Conservation (phyloP, 1,140 invertebrate species). For the Drosophila kikkawai region DNA sequence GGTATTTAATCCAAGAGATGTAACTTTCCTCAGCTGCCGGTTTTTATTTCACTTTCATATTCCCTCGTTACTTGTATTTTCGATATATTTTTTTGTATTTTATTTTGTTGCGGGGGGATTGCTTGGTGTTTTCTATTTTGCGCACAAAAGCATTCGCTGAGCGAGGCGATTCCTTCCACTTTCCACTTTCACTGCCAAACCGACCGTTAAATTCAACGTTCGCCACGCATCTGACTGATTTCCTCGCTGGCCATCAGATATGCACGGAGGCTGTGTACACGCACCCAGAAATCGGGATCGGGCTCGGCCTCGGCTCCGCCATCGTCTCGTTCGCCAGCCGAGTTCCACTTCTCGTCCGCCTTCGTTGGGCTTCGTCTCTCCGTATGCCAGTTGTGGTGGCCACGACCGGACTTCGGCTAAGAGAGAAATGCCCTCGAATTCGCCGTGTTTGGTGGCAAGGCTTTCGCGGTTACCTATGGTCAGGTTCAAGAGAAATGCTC, state of each 20-base stretch:
- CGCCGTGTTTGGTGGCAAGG: slow-evolving; percentile 14
- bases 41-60: slow-evolving; percentile 23
- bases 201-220: slow-evolving; percentile 84
- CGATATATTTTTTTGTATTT: slow-evolving; percentile 33
- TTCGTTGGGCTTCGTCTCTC: slow-evolving; percentile 25
- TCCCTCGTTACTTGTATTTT: slow-evolving; percentile 4
- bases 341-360: neutral
- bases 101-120: neutral
- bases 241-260: slow-evolving; percentile 65
- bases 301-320: slow-evolving; percentile 23
- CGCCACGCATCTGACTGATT: slow-evolving; percentile 83
- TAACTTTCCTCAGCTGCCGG: neutral
- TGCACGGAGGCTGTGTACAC: slow-evolving; percentile 69
- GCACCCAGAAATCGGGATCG: slow-evolving; percentile 46
- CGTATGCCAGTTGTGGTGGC: slow-evolving; percentile 20
- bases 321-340: slow-evolving; percentile 35
- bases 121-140: slow-evolving; percentile 28
- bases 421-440: slow-evolving; percentile 35
- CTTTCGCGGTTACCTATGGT: slow-evolving; percentile 45
- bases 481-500: slow-evolving; percentile 49
- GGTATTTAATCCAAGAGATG: neutral
- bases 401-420: slow-evolving; percentile 39
- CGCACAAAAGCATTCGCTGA: slow-evolving; percentile 37
- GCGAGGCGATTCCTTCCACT: slow-evolving; percentile 30
- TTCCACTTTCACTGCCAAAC: slow-evolving; percentile 77